Evolutionary conservation across 1,140 invertebrate species (phyloP).

Genomic region (Orchesella cincta): DNA sequence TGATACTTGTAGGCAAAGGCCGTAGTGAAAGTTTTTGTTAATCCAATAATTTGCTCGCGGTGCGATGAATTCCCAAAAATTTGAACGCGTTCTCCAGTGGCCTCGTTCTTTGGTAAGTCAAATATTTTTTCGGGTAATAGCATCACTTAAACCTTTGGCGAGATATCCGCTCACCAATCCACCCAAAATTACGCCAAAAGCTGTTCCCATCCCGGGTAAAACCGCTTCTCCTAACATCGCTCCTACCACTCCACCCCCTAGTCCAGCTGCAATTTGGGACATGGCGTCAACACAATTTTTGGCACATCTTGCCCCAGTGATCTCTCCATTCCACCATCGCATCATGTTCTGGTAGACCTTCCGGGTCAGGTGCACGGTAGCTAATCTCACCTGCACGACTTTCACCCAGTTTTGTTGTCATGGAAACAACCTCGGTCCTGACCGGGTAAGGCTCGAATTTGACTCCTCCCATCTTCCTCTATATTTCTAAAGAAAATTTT

Average conservation of each 20-base stretch:
- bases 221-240: not conserved
- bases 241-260: conserved; percentile 23
- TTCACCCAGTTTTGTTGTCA: conserved; percentile 14
- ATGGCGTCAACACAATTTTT: conserved; percentile 20
- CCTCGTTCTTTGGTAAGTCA: conserved; percentile 25
- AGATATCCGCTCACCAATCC: not conserved
- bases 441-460: too few species aligned
- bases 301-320: conserved; percentile 24
- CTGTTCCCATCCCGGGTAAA: conserved; percentile 4
- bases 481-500: too few species aligned
- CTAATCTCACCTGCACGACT: too few species aligned
- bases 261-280: not conserved
- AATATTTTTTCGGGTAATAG: conserved; percentile 27
- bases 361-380: too few species aligned
- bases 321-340: conserved; percentile 34
- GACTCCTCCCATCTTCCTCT: too few species aligned
- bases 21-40: too few species aligned
- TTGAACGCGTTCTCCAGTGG: conserved; percentile 5
- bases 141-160: conserved; percentile 6
- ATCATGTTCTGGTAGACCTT: not conserved
- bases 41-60: conserved; percentile 18
- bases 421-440: too few species aligned
- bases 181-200: conserved; percentile 10
- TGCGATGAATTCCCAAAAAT: conserved; percentile 22
- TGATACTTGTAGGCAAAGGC: conserved; percentile 33